Evolutionary conservation across 1,140 invertebrate genomes (phyloP).

Genomic region (Pectinophora gossypiella): DNA sequence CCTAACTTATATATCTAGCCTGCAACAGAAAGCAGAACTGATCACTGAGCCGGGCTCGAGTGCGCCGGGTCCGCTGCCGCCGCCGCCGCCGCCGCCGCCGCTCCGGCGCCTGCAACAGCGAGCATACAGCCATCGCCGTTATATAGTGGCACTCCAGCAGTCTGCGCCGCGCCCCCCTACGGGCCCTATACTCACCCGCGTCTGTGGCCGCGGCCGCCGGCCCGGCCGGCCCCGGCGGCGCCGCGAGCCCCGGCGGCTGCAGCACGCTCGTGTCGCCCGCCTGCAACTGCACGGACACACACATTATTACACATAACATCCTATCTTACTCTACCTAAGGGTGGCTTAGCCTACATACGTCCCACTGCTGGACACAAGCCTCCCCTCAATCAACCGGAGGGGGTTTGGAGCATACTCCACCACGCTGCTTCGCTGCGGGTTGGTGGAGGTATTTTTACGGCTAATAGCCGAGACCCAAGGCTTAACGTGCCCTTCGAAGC

Average conservation of each 20-base stretch:
- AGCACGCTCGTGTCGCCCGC: constrained; percentile 20
- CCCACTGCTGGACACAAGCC: too few species aligned
- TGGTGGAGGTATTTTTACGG: too few species aligned
- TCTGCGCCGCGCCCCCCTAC: not conserved
- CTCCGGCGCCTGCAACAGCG: constrained; percentile 13
- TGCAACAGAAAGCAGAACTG: constrained; percentile 69
- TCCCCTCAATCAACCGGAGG: too few species aligned
- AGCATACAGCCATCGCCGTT: constrained; percentile 8
- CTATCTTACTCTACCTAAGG: too few species aligned
- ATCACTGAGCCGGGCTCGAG: constrained; percentile 43
- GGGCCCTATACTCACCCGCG: not conserved
- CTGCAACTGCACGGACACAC: too few species aligned
- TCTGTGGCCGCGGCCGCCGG: constrained; percentile 2
- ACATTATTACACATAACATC: too few species aligned
- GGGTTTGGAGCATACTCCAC: too few species aligned
- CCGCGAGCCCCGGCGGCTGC: constrained; percentile 11
- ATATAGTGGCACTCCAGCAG: not conserved
- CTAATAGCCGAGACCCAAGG: too few species aligned
- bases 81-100: constrained; percentile 12
- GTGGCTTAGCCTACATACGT: too few species aligned
- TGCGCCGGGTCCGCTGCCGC: not conserved
- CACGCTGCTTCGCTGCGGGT: too few species aligned
- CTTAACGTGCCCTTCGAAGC: too few species aligned
- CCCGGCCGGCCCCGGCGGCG: constrained; percentile 2
- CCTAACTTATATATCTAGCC: constrained; percentile 70